Percentiles rank a stretch among this genome's conserved stretches.
Conservation (phyloP, 2,113 vertebrate genomes). For the Dicentrarchus labrax region DNA sequence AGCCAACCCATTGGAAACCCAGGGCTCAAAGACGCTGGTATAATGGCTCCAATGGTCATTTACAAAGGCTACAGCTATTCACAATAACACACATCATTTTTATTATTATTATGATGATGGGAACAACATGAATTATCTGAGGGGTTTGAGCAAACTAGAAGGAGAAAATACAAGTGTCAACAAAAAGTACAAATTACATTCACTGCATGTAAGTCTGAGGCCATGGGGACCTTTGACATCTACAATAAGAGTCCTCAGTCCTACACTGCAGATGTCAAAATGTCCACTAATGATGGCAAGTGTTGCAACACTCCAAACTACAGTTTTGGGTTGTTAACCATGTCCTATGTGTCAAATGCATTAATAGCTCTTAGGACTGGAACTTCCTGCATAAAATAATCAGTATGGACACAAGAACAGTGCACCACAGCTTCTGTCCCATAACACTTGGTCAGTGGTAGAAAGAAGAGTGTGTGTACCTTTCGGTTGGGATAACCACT, state of each 20-base stretch:
- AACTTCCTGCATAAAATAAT: slow-evolving; percentile 49
- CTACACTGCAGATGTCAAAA: slow-evolving; percentile 26
- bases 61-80: slow-evolving; percentile 20
- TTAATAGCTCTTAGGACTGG: slow-evolving; percentile 45
- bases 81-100: slow-evolving; percentile 15
- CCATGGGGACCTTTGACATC: slow-evolving; percentile 1
- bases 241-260: slow-evolving; percentile 10
- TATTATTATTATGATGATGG: neutral
- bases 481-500: slow-evolving; percentile 90
- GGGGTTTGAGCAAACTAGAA: neutral
- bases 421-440: slow-evolving; percentile 58
- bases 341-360: slow-evolving; percentile 20
- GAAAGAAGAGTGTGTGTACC: slow-evolving; percentile 87
- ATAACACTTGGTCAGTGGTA: slow-evolving; percentile 77
- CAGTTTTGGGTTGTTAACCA: neutral
- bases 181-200: slow-evolving; percentile 7
- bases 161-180: neutral
- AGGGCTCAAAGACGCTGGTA: slow-evolving; percentile 26
- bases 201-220: neutral
- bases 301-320: neutral
- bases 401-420: slow-evolving; percentile 26
- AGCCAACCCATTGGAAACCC: slow-evolving; percentile 49
- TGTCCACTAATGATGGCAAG: slow-evolving; percentile 1
- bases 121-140: slow-evolving; percentile 1
- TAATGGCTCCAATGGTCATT: slow-evolving; percentile 9